phyloP scores from a whole-genome alignment of 2,113 vertebrate genomes.

The Rhinichthys klamathensis region DNA sequence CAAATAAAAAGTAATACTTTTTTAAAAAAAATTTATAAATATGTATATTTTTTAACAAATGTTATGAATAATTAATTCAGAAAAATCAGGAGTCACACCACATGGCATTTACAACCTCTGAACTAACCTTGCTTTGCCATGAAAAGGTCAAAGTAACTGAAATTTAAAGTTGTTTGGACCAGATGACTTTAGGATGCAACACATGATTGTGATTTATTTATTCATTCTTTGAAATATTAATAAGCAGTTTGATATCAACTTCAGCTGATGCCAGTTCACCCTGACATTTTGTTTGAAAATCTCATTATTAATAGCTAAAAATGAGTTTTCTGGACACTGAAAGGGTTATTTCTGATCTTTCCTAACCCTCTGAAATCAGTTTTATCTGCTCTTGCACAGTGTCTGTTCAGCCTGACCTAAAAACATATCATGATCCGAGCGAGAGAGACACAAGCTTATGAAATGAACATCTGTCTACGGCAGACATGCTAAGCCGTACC shows the following conservation, averaged over 20 bases:
- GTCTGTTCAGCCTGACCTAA: constrained; percentile 24
- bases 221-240: background rate
- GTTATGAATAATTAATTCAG: background rate
- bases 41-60: too few species aligned
- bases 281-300: background rate
- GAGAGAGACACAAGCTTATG: constrained; percentile 7
- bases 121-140: background rate
- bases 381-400: background rate
- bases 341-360: background rate
- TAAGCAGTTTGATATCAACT: background rate
- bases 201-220: background rate
- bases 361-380: constrained; percentile 27
- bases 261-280: background rate
- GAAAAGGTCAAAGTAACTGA: background rate
- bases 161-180: background rate
- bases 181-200: background rate
- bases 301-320: background rate
- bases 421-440: constrained; percentile 9
- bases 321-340: background rate
- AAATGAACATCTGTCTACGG: background rate
- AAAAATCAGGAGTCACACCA: too few species aligned
- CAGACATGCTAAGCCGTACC: constrained; percentile 25
- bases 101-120: too few species aligned
- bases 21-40: too few species aligned
- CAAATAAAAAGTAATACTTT: background rate